phyloP scores from a whole-genome alignment of 2,888 invertebrate genomes.

The Sesia bembeciformis region DNA sequence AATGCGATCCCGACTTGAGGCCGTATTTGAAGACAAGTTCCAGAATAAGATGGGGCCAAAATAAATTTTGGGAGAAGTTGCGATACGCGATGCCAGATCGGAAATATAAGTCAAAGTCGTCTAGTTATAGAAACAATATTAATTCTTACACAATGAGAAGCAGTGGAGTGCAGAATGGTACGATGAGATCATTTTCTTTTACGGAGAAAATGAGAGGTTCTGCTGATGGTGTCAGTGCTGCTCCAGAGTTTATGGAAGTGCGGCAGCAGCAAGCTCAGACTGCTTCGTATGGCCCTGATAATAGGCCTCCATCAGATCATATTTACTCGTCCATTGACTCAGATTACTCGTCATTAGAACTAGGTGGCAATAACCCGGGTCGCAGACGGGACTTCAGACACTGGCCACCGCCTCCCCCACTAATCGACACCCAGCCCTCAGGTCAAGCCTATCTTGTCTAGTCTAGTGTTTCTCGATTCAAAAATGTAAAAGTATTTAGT shows the following conservation, averaged over 20 bases:
- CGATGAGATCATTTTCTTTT: slow-evolving; percentile 76
- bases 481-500: slow-evolving; percentile 40
- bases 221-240: slow-evolving; percentile 73
- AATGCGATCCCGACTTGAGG: slow-evolving; percentile 89
- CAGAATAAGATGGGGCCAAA: slow-evolving; percentile 90
- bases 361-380: slow-evolving; percentile 68
- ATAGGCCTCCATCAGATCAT: slow-evolving; percentile 88
- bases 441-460: slow-evolving; percentile 71
- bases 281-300: slow-evolving; percentile 63
- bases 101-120: slow-evolving; percentile 55
- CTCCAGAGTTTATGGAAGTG: slow-evolving; percentile 71
- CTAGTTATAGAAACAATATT: slow-evolving; percentile 84
- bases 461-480: slow-evolving; percentile 46
- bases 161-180: slow-evolving; percentile 72
- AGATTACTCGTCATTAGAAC: slow-evolving; percentile 88
- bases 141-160: slow-evolving; percentile 87
- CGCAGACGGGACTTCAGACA: slow-evolving; percentile 60
- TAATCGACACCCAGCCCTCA: slow-evolving; percentile 57
- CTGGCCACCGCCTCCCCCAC: slow-evolving; percentile 62
- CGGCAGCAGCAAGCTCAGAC: slow-evolving; percentile 50
- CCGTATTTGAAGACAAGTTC: slow-evolving; percentile 91
- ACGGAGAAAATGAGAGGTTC: slow-evolving; percentile 63
- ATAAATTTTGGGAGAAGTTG: slow-evolving; percentile 94
- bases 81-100: slow-evolving; percentile 90
- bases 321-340: slow-evolving; percentile 94